Base-by-base conservation (phyloP, 1,140 invertebrate species). In the Pantala flavescens region DNA sequence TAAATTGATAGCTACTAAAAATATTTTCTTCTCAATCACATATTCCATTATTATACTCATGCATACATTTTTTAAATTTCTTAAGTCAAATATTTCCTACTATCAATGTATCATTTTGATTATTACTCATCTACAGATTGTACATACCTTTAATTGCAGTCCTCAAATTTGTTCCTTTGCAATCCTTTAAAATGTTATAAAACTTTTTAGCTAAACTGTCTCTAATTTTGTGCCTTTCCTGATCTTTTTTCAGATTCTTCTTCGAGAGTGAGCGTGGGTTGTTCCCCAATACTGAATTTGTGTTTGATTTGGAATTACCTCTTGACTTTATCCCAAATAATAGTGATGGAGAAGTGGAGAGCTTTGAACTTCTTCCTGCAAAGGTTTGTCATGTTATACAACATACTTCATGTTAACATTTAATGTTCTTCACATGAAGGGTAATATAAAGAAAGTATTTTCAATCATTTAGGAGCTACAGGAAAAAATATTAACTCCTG, bases 261-360 rank as follows among this genome's bases (percentile, higher is more conserved):
- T 96, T 93, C 82, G 93, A 96, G 84, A 95, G 93, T 81, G 93
- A 96, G 81, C 86, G 93, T 79, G 96, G 96, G 0, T 82, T 98
- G 24, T 96, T 95, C 80, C 95, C 95, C 23, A 97, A 97, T 80
- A 95, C 93, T 19, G 93, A 97, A 82, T 98, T 96, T 84, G 90
- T 97, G n/a, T 97, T 91, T 83, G 96, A 98, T 83, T 85, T 98
- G 76, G 93, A 97, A 84, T 83, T 98, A 73, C 95, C 96, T 16
- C 79, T 88, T 23, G 93, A 96, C 80, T 98, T 97, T 85, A 84
- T 90, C 73, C 96, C 96, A 19, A 88, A 88, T 76, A 97, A 97
- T 82, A 89, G 91, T 75, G 96, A 98, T 84, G 95, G 95, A 71
- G 96, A 98, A 85, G 95, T 98, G 10, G 91, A 95, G 80, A 89